These are phyloP conservation scores for Acrocephalus kingi DNA, from an alignment of 2,113 vertebrate species.

Conservation along the genomic window DNA sequence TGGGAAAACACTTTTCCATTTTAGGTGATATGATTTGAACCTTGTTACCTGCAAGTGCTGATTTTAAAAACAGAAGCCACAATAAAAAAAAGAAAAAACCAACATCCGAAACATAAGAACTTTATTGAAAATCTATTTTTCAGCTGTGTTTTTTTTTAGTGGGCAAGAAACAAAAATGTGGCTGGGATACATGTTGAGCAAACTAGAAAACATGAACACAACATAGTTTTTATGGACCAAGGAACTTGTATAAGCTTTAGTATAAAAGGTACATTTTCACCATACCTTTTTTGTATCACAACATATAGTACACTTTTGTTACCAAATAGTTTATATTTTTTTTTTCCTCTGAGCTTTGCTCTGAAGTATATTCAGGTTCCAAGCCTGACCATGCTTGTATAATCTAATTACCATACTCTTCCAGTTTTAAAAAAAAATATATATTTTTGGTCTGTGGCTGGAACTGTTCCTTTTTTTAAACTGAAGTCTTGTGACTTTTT, in stretches of 20 bases:
- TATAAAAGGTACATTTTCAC: constrained; percentile 99
- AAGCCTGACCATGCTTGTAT: constrained; percentile 81
- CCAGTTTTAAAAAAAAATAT: constrained; percentile 75
- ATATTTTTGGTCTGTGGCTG: constrained; percentile 82
- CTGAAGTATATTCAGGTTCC: constrained; percentile 84
- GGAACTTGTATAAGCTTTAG: constrained; percentile 99
- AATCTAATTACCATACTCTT: constrained; percentile 82
- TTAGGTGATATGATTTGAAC: constrained; percentile 70
- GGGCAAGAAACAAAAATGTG: constrained; percentile 84
- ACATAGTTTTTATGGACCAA: constrained; percentile 99
- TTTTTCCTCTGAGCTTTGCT: constrained; percentile 88
- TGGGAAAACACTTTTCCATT: constrained; percentile 77
- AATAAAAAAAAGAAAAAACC: constrained; percentile 57
- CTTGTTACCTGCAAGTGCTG: constrained; percentile 77
- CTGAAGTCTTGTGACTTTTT: constrained; percentile 83
- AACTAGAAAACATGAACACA: constrained; percentile 85
- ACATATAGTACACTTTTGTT: constrained; percentile 98
- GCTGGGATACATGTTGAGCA: constrained; percentile 77
- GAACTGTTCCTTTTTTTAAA: constrained; percentile 77
- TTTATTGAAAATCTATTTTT: constrained; percentile 77
- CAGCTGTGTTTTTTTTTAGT: constrained; percentile 77
- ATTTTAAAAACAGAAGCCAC: constrained; percentile 78
- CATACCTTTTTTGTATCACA: constrained; percentile 97
- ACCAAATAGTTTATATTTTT: constrained; percentile 95
- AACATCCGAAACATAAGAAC: constrained; percentile 69